Percentiles rank a stretch among this genome's conserved stretches.
phyloP scores from a whole-genome alignment of 53 echinoderm and acorn worm genomes.

The Echinarachnius parma region DNA sequence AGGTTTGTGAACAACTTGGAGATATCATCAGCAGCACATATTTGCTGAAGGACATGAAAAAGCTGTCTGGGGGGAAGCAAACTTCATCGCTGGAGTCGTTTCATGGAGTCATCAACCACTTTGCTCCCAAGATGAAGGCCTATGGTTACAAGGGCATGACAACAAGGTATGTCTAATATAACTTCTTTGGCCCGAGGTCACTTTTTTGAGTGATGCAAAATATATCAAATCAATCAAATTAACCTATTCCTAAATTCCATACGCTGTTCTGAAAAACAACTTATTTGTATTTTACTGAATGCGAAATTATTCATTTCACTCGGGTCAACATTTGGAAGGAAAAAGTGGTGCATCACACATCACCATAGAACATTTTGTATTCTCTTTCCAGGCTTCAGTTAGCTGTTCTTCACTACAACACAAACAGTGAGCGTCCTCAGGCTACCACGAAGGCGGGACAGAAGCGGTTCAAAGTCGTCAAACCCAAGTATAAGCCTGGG shows the following conservation, averaged over 20 bases:
- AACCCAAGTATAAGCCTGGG: conserved; percentile 54
- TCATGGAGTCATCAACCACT: conserved; percentile 46
- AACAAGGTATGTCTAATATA: conserved; percentile 24
- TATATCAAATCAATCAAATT: no score
- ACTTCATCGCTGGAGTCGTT: conserved; percentile 52
- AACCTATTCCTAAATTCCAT: no score
- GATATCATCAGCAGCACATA: conserved; percentile 20
- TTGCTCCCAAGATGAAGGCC: conserved; percentile 45
- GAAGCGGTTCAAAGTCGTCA: conserved; percentile 22
- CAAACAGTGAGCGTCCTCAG: conserved; percentile 50
- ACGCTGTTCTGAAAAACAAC: no score
- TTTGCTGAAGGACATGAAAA: conserved; percentile 51
- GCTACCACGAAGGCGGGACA: conserved; percentile 34
- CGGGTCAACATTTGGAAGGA: no score
- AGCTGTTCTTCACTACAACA: conserved; percentile 46
- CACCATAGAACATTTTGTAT: no score
- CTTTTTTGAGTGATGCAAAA: no score
- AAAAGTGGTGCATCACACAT: no score
- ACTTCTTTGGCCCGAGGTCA: no score
- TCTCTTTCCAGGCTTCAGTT: conserved; percentile 51
- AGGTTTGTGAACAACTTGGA: conserved; percentile 36
- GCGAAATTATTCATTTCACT: no score
- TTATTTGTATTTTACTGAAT: no score
- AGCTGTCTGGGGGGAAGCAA: conserved; percentile 44
- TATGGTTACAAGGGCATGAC: conserved; percentile 24